Evolutionary conservation across 2,888 invertebrate species (phyloP), one percentile per base, ranked within the genome.

Genomic region (Rotaria socialis): DNA sequence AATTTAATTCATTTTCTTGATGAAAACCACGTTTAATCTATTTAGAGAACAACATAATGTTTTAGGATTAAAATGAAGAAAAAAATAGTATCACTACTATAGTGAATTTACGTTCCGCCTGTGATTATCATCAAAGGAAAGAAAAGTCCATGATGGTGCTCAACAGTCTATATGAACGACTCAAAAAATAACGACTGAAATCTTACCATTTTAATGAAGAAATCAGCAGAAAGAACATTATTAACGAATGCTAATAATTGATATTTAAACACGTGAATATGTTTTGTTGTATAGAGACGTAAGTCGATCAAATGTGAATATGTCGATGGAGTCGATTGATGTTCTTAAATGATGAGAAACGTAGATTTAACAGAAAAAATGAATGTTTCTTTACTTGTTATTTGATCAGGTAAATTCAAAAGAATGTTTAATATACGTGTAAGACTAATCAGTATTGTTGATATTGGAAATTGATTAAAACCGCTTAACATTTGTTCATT

Each of bases 401-500:
- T 27, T 41, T 50, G 74, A 85, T 67, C 47, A 22, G 55, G 35
- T 87, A 74, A 24, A 56, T 84, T 47, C 67, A 52, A 84, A 19
- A 55, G 56, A 60, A 35, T 14, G 11, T 24, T 11, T 24, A 80
- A 47, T 24, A 80, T 80, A 80, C 47, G 43, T 47, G 80, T 84
- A 84, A 85, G 85, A 24, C 58, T 80, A 41, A 75, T 80, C 8
- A 80, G 89, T 85, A 43, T 52, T 27, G 86, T 58, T 50, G 84
- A n/a, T 24, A 60, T 27, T 67, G 52, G 35, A 74, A 85, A 75
- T 86, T 85, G 55, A 85, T 52, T 80, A 56, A 86, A 85, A 85
- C 80, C 8, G 80, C 1, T 47, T 14, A 80, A 24, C 80, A 80
- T 80, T 80, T 80, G 80, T 47, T 80, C 80, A 43, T 47, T 80